Evolutionary conservation across 2,113 vertebrate species (phyloP).

Genomic region (Tylochromis polylepis): DNA sequence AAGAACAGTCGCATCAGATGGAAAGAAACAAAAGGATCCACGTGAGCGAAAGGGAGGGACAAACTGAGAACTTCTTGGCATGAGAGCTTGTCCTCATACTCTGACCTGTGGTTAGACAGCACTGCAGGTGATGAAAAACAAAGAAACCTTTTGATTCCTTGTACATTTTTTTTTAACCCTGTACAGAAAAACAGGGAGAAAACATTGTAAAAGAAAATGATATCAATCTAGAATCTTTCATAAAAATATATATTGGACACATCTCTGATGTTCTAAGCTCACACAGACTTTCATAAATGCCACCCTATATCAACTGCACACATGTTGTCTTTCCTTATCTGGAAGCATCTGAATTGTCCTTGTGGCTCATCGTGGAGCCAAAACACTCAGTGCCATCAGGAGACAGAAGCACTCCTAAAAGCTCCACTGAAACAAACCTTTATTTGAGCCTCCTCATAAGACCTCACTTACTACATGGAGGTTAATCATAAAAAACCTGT

Average conservation of each 20-base stretch:
- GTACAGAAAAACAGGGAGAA: not conserved
- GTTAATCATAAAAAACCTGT: not conserved
- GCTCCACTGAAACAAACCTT: not conserved
- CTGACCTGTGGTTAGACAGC: not conserved
- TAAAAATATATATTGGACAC: not conserved
- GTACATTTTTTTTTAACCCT: not conserved
- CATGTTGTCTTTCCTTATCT: fast-evolving
- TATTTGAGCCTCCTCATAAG: not conserved
- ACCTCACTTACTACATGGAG: not conserved
- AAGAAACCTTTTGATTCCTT: not conserved
- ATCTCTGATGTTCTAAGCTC: not conserved
- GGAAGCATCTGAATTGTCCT: not conserved
- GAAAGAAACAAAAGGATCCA: not conserved
- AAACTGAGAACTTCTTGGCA: not conserved
- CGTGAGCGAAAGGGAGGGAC: not conserved
- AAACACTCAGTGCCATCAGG: not conserved
- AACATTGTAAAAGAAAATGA: not conserved
- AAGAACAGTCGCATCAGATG: constrained; percentile 5
- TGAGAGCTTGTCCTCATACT: not conserved
- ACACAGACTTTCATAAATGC: too few relatives aligned
- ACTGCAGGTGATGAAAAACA: not conserved
- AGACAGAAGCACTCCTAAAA: not conserved
- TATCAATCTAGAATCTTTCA: not conserved
- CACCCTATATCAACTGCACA: too few relatives aligned
- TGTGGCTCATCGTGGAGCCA: not conserved